These are phyloP conservation scores for Papilio glaucus DNA, from an alignment of 1,140 invertebrate genomes.

Conservation along the genomic window DNA sequence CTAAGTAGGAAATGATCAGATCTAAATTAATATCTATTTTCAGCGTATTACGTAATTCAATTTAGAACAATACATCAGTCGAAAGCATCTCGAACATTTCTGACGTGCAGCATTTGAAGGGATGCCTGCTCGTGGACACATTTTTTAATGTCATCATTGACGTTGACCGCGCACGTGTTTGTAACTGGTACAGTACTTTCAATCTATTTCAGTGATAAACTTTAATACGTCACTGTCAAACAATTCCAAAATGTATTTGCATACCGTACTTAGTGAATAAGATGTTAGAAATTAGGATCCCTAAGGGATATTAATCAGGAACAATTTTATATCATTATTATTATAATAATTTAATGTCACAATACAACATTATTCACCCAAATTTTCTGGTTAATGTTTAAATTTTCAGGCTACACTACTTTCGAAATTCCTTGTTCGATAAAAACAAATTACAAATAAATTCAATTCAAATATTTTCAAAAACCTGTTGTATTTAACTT, in stretches of 20 bases:
- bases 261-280: not conserved
- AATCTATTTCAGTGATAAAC: constrained; percentile 23
- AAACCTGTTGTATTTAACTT: no score
- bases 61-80: constrained; percentile 1
- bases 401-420: no score
- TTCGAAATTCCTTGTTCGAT: no score
- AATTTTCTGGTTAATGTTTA: no score
- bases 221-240: constrained; percentile 10
- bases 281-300: not conserved
- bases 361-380: no score
- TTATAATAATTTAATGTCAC: no score
- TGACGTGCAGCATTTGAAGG: not conserved
- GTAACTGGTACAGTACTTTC: constrained; percentile 22
- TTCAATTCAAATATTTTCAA: no score
- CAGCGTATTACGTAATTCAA: not conserved
- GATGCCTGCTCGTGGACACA: constrained; percentile 15
- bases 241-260: no score
- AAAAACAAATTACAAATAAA: no score
- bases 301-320: no score
- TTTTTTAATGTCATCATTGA: constrained; percentile 35
- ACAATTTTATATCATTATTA: no score
- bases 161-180: constrained; percentile 24
- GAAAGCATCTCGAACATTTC: constrained; percentile 24
- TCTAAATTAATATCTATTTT: not conserved
- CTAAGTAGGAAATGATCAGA: not conserved